Base-by-base conservation (phyloP, 2,888 invertebrate species). In the Apamea anceps region DNA sequence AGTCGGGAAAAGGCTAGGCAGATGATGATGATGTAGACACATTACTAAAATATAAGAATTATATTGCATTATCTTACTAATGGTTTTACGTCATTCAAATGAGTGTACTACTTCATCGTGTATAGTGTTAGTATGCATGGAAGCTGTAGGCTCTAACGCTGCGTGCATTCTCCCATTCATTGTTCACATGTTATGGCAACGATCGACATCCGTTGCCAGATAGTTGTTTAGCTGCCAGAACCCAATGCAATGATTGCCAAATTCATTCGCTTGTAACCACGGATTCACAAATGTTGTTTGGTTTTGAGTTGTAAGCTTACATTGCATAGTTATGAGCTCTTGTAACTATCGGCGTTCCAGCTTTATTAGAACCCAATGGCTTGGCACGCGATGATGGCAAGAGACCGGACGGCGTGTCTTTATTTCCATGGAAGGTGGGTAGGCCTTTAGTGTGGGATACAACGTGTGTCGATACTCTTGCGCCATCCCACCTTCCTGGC, bases 201-300 rank as follows among this genome's bases (percentile, higher is more conserved):
- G 45, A 51, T 66, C 21, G 57, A 57, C 48, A 42, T 51, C 6
- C 21, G 65, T 25, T 77, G 32, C 70, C 82, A 83, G 65, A 48
- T 63, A 48, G 71, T 57, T 63, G 37, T 54, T 32, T 10, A 71
- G 68, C 66, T 85, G 76, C 84, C 70, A 84, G 57, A 85, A 81
- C 42, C 54, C 18, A 73, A 48, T 42, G 48, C 66, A 85, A 85
- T 85, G 51, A 84, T 76, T 51, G 81, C 73, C 71, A 84, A 84
- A 76, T 60, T 32, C 57, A 82, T 66, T 82, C 32, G 73, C 74
- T 66, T 67, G 72, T 48, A 37, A 63, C 70, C 65, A 66, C 62
- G 6, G n/a, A 18, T 63, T 57, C 72, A 57, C 79, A 68, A 84
- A 68, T 79, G 21, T 72, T 79, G 72, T n/a, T n/a, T 1, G 42